Evolutionary conservation across 2,113 vertebrate species (phyloP), one percentile per base, ranked within the genome.

Genomic region (Taurulus bubalis): DNA sequence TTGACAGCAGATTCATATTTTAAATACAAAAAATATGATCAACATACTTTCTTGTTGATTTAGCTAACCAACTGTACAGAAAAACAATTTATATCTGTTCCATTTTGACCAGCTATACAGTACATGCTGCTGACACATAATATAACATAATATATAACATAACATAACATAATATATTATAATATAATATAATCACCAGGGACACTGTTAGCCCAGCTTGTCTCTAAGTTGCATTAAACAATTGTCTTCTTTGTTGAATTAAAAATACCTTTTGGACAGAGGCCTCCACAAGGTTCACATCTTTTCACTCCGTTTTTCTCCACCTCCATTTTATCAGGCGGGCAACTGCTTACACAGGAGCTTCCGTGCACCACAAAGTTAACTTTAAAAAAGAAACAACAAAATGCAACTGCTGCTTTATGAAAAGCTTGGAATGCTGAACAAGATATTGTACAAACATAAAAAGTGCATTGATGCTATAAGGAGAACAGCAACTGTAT

Each of bases 271-370:
- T 98, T 99, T 1, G 97, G 96, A 78, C 97, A 98, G 40, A 97
- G 94, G 15, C 97, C 97, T 38, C 85, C 89, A 69, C 97, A 98
- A 3, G 94, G 95, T 89, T 98, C 96, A 87, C 97, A 99, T 20
- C 93, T 95, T 89, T 96, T 98, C 38, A 96, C 77, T 16, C 96
- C 96, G 2, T 96, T 95, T 93, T 96, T 98, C 77, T 97, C 96
- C 80, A 97, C 96, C 65, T 99, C 97, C 94, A 90, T 97, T 91
- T 97, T 99, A 75, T 96, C 93, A 32, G 93, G 70, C 34, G 97
- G 97, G 80, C 97, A 99, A 56, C 92, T 96, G 53, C 97, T 96
- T 58, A 99, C 97, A 86, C 97, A 99, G 0, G 97, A 99, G 51
- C 96, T 97, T 38, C 95, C 96, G 40, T 98, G 96, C 64, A 99